Percentiles rank a stretch among this genome's conserved stretches.
phyloP scores from a whole-genome alignment of 2,113 vertebrate species.

The Puffinus mauretanicus region DNA sequence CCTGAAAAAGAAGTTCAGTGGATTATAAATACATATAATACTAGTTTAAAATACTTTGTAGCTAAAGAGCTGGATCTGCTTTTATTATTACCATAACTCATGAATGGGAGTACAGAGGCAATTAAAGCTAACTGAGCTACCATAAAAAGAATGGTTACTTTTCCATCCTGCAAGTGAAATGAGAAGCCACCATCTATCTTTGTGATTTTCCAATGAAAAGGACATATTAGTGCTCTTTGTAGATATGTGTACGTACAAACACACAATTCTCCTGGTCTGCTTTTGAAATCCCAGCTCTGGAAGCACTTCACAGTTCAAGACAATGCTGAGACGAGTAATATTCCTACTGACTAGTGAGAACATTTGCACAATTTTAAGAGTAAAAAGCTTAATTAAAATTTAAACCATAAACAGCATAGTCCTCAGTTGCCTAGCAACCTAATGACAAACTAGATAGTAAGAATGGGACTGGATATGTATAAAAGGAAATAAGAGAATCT shows the following conservation, averaged over 20 bases:
- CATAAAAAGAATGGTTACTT: neutral
- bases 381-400: neutral
- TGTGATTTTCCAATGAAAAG: neutral
- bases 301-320: neutral
- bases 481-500: neutral
- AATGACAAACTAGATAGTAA: neutral
- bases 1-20: constrained; percentile 71
- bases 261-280: neutral
- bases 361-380: neutral
- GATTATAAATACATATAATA: neutral
- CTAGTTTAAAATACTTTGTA: neutral
- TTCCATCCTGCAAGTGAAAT: neutral
- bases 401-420: neutral
- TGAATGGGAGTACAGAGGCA: neutral
- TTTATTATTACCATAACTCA: neutral
- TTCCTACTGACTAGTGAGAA: neutral
- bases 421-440: neutral
- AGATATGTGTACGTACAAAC: neutral
- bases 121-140: neutral
- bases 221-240: neutral
- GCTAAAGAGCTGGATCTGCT: neutral
- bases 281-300: neutral
- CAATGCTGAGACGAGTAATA: neutral
- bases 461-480: neutral
- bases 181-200: neutral